Evolutionary conservation across 1,140 invertebrate species (phyloP), one percentile per base, ranked within the genome.

Genomic region (Stratiolaelaps scimitus): DNA sequence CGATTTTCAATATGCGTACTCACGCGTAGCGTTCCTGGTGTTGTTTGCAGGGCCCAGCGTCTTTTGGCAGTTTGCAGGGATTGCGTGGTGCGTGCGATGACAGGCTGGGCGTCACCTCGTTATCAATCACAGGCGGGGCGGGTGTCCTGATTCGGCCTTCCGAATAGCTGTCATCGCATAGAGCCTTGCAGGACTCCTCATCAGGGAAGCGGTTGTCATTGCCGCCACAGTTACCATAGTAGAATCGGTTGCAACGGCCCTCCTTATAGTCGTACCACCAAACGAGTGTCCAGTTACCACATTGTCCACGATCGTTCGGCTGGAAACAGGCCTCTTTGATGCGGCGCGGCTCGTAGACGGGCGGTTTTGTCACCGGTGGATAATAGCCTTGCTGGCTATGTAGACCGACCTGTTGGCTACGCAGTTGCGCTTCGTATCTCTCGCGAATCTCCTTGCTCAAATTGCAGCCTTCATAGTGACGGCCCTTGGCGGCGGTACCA

Each of bases 141-240:
- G 26, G 26, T 20, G 19, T 28, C 15, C 15, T 2, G 26, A 29
- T 60, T 2, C 26, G 53, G 23, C 26, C 20, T 26, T 26, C 17
- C 17, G 23, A 1, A 26, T 34, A 26, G 23, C 34, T 23, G 15
- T 77, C 73, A 26, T 74, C 65, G 77, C 92, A 95, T 71, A 83
- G 80, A 65, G 80, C 75, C 72, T 86, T 83, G 76, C 92, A 96
- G 74, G 82, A 81, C 68, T 83, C 81, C 75, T 83, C 81, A 73
- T 81, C 82, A 46, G 81, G 79, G 81, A 90, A 96, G 73, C 85
- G 85, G 80, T 94, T 94, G 72, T 79, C 81, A 79, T 93, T 96
- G 68, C 89, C 91, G 70, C 83, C 84, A 65, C 72, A 73, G 13
- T 70, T 69, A 20, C 67, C 53, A 78, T 84, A 90, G 26, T 81